phyloP scores from a whole-genome alignment of 1,140 invertebrate genomes.

The Meloidogyne hapla region DNA sequence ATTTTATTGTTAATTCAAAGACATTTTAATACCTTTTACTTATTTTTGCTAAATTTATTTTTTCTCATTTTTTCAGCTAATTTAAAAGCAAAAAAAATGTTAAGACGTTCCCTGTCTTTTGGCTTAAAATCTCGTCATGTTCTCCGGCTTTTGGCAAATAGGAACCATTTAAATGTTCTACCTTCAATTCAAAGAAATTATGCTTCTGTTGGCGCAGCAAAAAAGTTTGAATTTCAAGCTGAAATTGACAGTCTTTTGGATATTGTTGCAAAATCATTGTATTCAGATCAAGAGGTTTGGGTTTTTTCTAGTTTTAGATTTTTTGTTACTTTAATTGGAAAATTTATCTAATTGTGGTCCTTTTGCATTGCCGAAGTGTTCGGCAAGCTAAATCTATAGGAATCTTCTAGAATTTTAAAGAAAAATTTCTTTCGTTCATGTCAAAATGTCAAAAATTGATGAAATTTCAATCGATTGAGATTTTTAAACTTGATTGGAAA shows the following conservation, averaged over 20 bases:
- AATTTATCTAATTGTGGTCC: no score
- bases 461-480: no score
- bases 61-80: not conserved
- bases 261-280: constrained; percentile 92
- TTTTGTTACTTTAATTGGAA: no score
- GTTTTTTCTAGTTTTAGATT: no score
- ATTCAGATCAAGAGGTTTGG: constrained; percentile 93
- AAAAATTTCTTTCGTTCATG: no score
- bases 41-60: not conserved
- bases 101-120: not conserved
- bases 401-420: no score
- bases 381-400: no score
- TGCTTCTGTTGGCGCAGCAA: constrained; percentile 36
- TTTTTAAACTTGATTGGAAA: no score
- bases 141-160: not conserved
- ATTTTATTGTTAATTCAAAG: no score
- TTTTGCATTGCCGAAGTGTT: no score
- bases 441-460: no score
- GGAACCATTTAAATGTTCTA: not conserved
- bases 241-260: constrained; percentile 91
- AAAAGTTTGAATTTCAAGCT: constrained; percentile 80
- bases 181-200: not conserved
- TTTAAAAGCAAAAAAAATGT: not conserved
- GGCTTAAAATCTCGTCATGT: not conserved
- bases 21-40: not conserved